Evolutionary conservation across 2,888 invertebrate genomes (phyloP).

Genomic region (Hybos culiciformis): DNA sequence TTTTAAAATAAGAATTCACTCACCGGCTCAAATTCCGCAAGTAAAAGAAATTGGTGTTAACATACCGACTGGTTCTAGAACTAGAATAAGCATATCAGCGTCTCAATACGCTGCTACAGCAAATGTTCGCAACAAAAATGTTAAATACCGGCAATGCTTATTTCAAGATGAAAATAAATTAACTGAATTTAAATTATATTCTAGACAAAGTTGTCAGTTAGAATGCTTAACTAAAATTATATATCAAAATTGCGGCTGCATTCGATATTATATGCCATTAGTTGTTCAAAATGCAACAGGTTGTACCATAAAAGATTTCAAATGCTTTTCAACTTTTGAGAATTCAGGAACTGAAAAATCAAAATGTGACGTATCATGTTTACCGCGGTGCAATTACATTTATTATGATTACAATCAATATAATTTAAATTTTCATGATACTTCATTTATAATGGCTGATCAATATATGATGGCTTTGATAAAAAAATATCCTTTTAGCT

Average conservation of each 20-base stretch:
- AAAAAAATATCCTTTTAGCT: too few species aligned
- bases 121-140: conserved; percentile 19
- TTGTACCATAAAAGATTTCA: too few species aligned
- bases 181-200: conserved; percentile 54
- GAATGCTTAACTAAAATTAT: conserved; percentile 64
- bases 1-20: conserved; percentile 19
- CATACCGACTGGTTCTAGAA: conserved; percentile 23
- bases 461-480: too few species aligned
- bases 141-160: conserved; percentile 44
- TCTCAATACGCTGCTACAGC: conserved; percentile 38
- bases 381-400: too few species aligned
- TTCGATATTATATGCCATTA: conserved; percentile 30
- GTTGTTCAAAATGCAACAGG: too few species aligned
- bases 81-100: conserved; percentile 47
- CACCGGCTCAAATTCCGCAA: conserved; percentile 23
- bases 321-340: too few species aligned
- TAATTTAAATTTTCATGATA: too few species aligned
- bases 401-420: too few species aligned
- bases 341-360: too few species aligned
- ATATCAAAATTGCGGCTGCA: conserved; percentile 29
- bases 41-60: conserved; percentile 26
- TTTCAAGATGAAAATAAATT: conserved; percentile 56
- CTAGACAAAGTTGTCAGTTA: conserved; percentile 61
- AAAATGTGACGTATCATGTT: too few species aligned
- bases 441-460: too few species aligned